These are phyloP conservation scores for Andrena fulva DNA, from an alignment of 2,888 invertebrate species.

Conservation along the genomic window DNA sequence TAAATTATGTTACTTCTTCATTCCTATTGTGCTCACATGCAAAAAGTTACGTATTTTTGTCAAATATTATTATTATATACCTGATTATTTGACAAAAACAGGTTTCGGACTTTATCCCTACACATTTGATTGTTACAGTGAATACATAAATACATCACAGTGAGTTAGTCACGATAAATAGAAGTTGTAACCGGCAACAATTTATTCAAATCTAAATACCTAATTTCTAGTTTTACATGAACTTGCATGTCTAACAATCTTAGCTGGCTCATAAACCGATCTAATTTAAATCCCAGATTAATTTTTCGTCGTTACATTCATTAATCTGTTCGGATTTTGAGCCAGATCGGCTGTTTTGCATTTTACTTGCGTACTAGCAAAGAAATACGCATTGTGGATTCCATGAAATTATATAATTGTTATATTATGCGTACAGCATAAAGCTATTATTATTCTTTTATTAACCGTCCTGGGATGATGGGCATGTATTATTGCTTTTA, in stretches of 20 bases:
- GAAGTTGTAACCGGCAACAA: too few species aligned
- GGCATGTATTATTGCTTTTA: neutral
- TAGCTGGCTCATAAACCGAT: neutral
- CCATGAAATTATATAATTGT: constrained; percentile 15
- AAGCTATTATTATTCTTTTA: neutral
- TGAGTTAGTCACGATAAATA: constrained; percentile 2
- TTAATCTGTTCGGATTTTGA: neutral
- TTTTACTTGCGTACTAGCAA: neutral
- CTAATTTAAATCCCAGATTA: neutral
- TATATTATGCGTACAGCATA: constrained; percentile 12
- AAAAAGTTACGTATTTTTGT: neutral
- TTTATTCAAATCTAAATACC: too few species aligned
- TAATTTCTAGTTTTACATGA: neutral
- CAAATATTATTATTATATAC: too few species aligned
- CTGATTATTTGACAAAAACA: too few species aligned
- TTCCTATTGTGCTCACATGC: neutral
- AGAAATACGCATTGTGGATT: neutral
- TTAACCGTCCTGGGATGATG: neutral
- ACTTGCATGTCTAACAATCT: neutral
- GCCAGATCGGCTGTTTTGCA: neutral
- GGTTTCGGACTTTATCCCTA: too few species aligned
- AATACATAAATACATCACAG: neutral
- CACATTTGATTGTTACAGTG: too few species aligned
- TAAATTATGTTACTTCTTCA: constrained; percentile 3
- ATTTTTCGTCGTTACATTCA: neutral